Evolutionary conservation across 23 tunicate species (phyloP).

Genomic region (Botrylloides violaceus): DNA sequence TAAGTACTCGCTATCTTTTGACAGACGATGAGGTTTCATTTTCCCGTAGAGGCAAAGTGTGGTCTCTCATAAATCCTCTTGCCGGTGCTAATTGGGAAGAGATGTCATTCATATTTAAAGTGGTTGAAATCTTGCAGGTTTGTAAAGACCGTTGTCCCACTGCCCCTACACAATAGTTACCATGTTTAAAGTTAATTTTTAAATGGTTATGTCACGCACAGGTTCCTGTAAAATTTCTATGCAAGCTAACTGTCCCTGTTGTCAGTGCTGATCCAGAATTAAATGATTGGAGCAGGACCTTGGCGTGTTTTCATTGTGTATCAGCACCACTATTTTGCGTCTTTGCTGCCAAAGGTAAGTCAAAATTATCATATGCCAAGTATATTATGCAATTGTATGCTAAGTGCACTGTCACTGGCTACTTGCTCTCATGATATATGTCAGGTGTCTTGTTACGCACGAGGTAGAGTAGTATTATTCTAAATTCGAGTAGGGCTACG

Average conservation of each 20-base stretch:
- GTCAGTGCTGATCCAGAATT: constrained; percentile 14
- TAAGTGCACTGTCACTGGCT: too few relatives aligned
- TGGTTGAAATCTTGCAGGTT: constrained; percentile 11
- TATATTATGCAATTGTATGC: too few relatives aligned
- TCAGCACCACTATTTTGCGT: constrained; percentile 58
- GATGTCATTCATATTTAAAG: neutral
- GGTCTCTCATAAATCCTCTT: constrained; percentile 12
- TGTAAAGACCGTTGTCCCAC: neutral
- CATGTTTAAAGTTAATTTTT: too few relatives aligned
- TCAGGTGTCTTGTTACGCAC: too few relatives aligned
- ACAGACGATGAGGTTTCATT: neutral
- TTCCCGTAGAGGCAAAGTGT: constrained; percentile 7
- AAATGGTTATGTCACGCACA: too few relatives aligned
- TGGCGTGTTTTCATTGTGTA: constrained; percentile 29
- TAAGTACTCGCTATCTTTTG: neutral
- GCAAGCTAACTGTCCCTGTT: constrained; percentile 69
- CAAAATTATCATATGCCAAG: too few relatives aligned
- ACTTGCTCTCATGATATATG: too few relatives aligned
- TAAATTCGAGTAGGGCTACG: too few relatives aligned
- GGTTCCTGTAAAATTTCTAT: constrained; percentile 56
- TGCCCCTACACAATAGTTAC: too few relatives aligned
- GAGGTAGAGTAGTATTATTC: too few relatives aligned
- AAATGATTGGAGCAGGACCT: constrained; percentile 57
- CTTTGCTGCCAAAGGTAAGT: constrained; percentile 77
- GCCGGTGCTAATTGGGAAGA: neutral